Percentiles rank a stretch among this genome's conserved stretches.
These are phyloP conservation scores for Etheostoma nigrum DNA, from an alignment of 2,797 vertebrate genomes.

Conservation along the genomic window DNA sequence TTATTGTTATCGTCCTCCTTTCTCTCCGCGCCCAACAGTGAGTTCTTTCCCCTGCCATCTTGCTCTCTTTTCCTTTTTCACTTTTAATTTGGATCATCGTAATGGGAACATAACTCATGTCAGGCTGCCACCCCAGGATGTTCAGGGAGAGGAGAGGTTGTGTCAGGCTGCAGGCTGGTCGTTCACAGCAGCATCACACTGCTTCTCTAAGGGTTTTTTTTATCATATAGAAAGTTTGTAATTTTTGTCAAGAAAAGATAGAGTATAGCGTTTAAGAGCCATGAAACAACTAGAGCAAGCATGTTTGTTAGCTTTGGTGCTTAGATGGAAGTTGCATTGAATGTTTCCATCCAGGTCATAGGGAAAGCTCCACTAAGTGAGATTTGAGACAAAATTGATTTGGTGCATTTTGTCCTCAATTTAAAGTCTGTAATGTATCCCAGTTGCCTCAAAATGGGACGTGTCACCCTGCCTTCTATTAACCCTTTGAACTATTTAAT, in stretches of 20 bases:
- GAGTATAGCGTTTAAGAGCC: background rate
- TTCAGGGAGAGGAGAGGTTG: constrained; percentile 32
- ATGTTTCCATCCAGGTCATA: background rate
- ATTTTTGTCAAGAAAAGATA: background rate
- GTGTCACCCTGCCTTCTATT: too few species aligned
- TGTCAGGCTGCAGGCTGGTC: constrained; percentile 29
- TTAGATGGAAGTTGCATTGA: background rate
- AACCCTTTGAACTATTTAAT: too few species aligned
- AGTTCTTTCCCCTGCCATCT: constrained; percentile 29
- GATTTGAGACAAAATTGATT: background rate
- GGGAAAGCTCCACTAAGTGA: background rate
- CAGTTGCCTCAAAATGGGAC: too few species aligned
- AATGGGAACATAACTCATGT: constrained; percentile 62
- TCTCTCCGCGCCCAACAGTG: constrained; percentile 38
- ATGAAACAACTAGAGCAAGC: background rate
- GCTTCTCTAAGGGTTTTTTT: background rate
- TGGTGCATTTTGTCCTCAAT: too few species aligned
- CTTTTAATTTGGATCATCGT: constrained; percentile 60
- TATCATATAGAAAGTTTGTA: constrained; percentile 6
- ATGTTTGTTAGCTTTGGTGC: background rate
- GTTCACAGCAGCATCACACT: constrained; percentile 10
- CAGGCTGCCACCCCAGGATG: constrained; percentile 31
- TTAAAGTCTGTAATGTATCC: too few species aligned
- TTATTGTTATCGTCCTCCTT: constrained; percentile 36
- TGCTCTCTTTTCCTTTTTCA: constrained; percentile 35